Conservation (phyloP, 1,140 invertebrate genomes). For the Magallana angulata region DNA sequence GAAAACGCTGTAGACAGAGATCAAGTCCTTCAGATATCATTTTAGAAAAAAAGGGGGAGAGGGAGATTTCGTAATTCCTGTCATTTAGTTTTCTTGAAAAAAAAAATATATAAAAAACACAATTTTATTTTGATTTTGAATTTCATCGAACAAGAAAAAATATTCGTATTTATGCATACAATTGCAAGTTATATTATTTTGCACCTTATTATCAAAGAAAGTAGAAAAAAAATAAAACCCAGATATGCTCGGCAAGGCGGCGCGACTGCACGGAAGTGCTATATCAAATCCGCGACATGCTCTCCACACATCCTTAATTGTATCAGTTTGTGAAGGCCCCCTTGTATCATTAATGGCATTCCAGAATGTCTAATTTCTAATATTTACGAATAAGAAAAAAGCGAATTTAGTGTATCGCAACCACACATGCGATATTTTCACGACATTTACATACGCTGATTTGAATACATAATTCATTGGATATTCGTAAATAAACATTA, state of each 20-base stretch:
- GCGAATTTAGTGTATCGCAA: neutral
- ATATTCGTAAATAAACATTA: slow-evolving; percentile 23
- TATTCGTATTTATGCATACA: neutral
- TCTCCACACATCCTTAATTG: slow-evolving; percentile 25
- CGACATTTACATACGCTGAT: neutral
- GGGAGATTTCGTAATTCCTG: neutral
- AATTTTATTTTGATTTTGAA: neutral
- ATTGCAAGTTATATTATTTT: neutral
- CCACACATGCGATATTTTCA: neutral
- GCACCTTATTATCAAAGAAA: neutral
- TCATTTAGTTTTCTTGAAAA: neutral
- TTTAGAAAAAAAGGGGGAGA: too few species aligned
- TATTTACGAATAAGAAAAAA: slow-evolving; percentile 22
- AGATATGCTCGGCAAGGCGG: neutral
- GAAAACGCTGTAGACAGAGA: too few species aligned
- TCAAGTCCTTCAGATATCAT: too few species aligned
- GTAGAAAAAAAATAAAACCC: neutral
- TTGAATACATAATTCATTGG: slow-evolving; percentile 22
- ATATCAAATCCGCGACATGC: slow-evolving; percentile 2
- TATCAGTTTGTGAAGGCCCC: slow-evolving; percentile 6
- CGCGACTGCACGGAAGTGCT: slow-evolving; percentile 11
- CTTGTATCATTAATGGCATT: neutral
- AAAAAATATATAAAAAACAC: neutral
- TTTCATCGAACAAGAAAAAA: neutral
- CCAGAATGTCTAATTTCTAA: slow-evolving; percentile 13